Evolutionary conservation across 2,113 vertebrate species (phyloP).

Genomic region (Vanacampus margaritifer): DNA sequence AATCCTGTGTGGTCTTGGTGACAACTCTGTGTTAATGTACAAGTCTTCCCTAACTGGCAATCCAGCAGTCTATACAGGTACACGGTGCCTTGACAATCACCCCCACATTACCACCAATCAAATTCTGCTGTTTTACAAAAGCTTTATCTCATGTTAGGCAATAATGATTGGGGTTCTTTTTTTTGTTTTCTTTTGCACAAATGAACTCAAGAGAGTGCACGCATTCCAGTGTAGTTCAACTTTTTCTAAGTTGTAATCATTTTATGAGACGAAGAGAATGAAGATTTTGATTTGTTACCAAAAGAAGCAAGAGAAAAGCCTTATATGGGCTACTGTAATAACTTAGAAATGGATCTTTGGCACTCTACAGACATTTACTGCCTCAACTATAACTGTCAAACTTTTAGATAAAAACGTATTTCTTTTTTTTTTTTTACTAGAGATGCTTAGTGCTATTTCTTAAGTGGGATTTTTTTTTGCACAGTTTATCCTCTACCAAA

Average conservation of each 20-base stretch:
- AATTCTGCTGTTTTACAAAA: neutral
- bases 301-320: constrained; percentile 1
- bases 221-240: constrained; percentile 4
- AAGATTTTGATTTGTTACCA: constrained; percentile 9
- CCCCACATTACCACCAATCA: too few species aligned
- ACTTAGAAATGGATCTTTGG: constrained; percentile 34
- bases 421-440: constrained; percentile 15
- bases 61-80: constrained; percentile 79
- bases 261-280: neutral
- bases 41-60: constrained; percentile 66
- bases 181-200: neutral
- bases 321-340: constrained; percentile 17
- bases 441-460: constrained; percentile 16
- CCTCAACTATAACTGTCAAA: constrained; percentile 25
- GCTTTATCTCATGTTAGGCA: neutral
- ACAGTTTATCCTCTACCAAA: neutral
- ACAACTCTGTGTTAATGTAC: constrained; percentile 75
- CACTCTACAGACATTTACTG: constrained; percentile 10
- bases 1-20: constrained; percentile 82
- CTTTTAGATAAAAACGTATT: constrained; percentile 23
- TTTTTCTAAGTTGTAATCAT: neutral
- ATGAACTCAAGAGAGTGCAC: neutral
- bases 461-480: constrained; percentile 1
- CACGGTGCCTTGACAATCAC: neutral
- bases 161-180: neutral